A percentile compares a stretch with the other conserved stretches of the same genome.
Evolutionary conservation across 2,113 vertebrate genomes (phyloP).

Genomic region (Corvus moneduloides): DNA sequence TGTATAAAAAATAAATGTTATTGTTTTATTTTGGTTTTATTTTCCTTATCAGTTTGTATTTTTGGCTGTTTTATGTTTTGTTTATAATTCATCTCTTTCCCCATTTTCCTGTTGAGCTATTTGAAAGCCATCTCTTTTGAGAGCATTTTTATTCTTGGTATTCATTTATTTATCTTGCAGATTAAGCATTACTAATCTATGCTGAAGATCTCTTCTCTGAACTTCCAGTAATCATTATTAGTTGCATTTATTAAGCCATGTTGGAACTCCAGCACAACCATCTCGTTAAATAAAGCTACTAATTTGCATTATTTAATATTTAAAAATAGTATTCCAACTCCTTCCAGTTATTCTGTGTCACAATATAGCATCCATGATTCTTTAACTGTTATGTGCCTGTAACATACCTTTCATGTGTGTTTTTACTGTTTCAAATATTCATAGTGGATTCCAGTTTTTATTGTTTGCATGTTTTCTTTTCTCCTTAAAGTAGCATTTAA

Average conservation of each 20-base stretch:
- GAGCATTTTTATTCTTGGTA: neutral
- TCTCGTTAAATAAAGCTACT: neutral
- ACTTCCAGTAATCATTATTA: conserved; percentile 2
- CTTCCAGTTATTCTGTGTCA: neutral
- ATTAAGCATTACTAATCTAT: neutral
- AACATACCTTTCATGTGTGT: neutral
- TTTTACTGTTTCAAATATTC: neutral
- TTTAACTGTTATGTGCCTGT: neutral
- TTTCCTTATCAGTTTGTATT: neutral
- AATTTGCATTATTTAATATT: neutral
- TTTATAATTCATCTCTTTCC: neutral
- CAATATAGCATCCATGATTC: neutral
- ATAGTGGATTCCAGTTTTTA: neutral
- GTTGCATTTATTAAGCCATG: neutral
- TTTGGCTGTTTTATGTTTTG: neutral
- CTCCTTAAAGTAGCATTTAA: neutral
- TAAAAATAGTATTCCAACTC: neutral
- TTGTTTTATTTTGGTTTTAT: neutral
- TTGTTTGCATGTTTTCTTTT: neutral
- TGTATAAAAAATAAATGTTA: neutral
- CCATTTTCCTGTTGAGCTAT: neutral
- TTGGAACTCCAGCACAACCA: neutral
- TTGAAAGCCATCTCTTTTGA: neutral
- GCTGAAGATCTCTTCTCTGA: neutral
- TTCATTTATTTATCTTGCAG: conserved; percentile 10